Evolutionary conservation across 2,888 invertebrate species (phyloP).

Genomic region (Limnephilus rhombicus): DNA sequence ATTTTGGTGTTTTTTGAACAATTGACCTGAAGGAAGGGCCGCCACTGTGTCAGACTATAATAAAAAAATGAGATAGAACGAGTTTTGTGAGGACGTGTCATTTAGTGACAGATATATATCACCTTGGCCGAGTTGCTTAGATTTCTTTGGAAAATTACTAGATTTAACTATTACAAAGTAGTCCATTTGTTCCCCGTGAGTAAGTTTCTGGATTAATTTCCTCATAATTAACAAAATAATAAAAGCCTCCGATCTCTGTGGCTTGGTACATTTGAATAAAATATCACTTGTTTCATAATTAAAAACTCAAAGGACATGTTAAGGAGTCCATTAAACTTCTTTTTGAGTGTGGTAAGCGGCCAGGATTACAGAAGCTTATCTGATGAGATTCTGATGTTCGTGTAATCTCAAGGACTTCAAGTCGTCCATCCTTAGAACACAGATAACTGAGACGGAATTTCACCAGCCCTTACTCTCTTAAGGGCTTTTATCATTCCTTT

Average conservation of each 20-base stretch:
- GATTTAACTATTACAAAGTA: not conserved
- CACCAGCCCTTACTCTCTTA: not conserved
- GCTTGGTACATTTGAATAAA: not conserved
- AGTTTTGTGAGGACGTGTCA: no score
- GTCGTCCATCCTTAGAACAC: not conserved
- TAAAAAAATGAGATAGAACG: no score
- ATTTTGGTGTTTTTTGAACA: no score
- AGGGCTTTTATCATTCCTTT: not conserved
- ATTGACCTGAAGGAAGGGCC: no score
- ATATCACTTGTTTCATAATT: not conserved
- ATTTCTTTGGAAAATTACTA: not conserved
- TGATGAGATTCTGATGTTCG: not conserved
- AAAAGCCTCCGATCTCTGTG: not conserved
- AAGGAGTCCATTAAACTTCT: slow-evolving; percentile 17
- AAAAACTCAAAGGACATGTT: slow-evolving; percentile 16
- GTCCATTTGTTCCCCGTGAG: not conserved
- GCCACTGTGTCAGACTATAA: no score
- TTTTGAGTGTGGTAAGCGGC: not conserved
- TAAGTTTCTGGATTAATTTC: not conserved
- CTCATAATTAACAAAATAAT: not conserved
- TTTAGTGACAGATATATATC: no score
- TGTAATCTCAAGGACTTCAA: slow-evolving; percentile 7
- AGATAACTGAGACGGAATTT: not conserved
- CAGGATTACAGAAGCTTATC: not conserved
- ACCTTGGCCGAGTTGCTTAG: not conserved